Evolutionary conservation across 2,888 invertebrate species (phyloP).

Genomic region (Ectemnius lituratus): DNA sequence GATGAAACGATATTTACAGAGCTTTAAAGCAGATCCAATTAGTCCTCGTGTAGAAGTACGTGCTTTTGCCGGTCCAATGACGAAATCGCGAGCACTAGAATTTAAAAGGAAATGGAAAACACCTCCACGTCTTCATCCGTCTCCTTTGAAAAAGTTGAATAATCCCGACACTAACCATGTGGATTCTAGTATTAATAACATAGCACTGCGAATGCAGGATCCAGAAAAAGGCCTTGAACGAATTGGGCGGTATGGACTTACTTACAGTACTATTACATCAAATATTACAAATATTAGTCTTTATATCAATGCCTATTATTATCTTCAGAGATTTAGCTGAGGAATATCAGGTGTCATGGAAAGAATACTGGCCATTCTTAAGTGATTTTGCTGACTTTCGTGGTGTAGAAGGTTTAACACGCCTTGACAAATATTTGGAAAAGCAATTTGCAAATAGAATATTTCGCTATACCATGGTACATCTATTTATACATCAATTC

Average conservation of each 20-base stretch:
- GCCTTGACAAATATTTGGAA: conserved; percentile 87
- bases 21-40: conserved; percentile 82
- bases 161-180: conserved; percentile 23
- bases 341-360: conserved; percentile 88
- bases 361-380: conserved; percentile 95
- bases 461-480: conserved; percentile 36
- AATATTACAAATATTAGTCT: background rate
- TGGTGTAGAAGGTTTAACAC: conserved; percentile 84
- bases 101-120: conserved; percentile 92
- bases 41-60: conserved; percentile 87
- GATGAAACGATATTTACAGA: conserved; percentile 75
- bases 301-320: background rate
- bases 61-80: conserved; percentile 96
- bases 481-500: background rate
- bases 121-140: conserved; percentile 81
- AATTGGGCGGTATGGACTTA: conserved; percentile 82
- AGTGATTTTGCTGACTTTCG: conserved; percentile 89
- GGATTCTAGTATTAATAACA: conserved; percentile 43
- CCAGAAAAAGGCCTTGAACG: conserved; percentile 93
- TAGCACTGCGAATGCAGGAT: conserved; percentile 81
- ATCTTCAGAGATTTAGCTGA: conserved; percentile 83
- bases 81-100: conserved; percentile 83
- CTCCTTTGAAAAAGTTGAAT: conserved; percentile 53
- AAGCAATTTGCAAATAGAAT: conserved; percentile 79
- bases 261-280: background rate